These are phyloP conservation scores for Aphyosemion australe DNA, from an alignment of 2,113 vertebrate genomes.

Conservation along the genomic window DNA sequence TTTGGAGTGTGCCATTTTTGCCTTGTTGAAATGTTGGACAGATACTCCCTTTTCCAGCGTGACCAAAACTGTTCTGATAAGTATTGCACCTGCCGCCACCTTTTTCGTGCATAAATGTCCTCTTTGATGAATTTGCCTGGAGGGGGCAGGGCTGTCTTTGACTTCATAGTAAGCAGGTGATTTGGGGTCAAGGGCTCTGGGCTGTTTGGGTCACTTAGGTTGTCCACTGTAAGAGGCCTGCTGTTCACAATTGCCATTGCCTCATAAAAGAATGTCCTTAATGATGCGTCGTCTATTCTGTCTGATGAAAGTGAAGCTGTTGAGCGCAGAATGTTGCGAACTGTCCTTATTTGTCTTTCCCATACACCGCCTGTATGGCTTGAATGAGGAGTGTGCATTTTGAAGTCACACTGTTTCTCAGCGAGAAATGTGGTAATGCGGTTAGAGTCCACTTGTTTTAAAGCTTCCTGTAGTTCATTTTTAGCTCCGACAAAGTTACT, in stretches of 20 bases:
- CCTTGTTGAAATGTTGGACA: conserved; percentile 2
- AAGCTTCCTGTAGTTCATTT: background rate
- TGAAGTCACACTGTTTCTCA: background rate
- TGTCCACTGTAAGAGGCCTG: conserved; percentile 6
- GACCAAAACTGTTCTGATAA: conserved; percentile 6
- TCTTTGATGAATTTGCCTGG: conserved; percentile 5
- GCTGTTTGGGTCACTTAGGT: conserved; percentile 5
- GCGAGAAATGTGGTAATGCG: background rate
- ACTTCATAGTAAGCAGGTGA: conserved; percentile 7
- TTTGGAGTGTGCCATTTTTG: conserved; percentile 6
- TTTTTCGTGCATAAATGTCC: background rate
- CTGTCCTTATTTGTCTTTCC: conserved; percentile 2
- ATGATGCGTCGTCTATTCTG: background rate
- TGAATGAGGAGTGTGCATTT: background rate
- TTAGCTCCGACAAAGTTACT: background rate
- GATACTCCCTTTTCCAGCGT: conserved; percentile 2
- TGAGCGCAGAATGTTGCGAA: background rate
- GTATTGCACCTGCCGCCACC: background rate
- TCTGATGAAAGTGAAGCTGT: conserved; percentile 2
- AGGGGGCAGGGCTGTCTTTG: background rate
- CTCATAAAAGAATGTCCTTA: conserved; percentile 7
- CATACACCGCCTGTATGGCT: background rate
- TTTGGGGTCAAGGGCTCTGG: background rate
- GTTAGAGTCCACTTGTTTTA: background rate
- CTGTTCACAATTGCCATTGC: background rate